Evolutionary conservation across 2,113 vertebrate genomes (phyloP).

Genomic region (Ailurus styani): DNA sequence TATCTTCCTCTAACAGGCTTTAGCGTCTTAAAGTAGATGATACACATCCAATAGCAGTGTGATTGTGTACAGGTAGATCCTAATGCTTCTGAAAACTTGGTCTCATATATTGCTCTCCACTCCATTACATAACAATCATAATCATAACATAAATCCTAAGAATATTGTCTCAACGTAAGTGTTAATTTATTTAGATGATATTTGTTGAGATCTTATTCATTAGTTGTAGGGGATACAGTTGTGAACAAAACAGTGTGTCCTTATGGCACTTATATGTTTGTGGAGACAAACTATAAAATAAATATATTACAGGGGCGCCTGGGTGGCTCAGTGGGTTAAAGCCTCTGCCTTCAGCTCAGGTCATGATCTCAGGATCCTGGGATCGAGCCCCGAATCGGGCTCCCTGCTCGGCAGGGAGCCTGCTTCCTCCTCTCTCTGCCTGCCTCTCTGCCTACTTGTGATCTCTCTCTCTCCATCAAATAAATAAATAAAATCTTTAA

Average conservation of each 20-base stretch:
- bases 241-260: neutral
- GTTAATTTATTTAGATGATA: neutral
- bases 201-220: neutral
- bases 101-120: neutral
- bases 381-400: no score
- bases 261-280: neutral
- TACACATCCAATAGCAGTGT: neutral
- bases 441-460: no score
- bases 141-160: neutral
- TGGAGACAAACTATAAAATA: neutral
- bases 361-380: no score
- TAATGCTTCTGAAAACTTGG: neutral
- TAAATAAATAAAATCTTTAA: no score
- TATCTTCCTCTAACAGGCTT: neutral
- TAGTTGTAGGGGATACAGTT: neutral
- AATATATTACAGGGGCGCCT: neutral
- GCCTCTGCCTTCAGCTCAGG: no score
- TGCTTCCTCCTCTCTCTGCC: no score
- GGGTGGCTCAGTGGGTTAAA: no score
- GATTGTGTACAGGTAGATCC: neutral
- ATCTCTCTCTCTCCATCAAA: no score
- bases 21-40: neutral
- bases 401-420: no score
- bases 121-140: neutral
- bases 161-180: neutral